Evolutionary conservation across 2,113 vertebrate species (phyloP), one percentile per base, ranked within the genome.

Genomic region (Pao palembangensis): DNA sequence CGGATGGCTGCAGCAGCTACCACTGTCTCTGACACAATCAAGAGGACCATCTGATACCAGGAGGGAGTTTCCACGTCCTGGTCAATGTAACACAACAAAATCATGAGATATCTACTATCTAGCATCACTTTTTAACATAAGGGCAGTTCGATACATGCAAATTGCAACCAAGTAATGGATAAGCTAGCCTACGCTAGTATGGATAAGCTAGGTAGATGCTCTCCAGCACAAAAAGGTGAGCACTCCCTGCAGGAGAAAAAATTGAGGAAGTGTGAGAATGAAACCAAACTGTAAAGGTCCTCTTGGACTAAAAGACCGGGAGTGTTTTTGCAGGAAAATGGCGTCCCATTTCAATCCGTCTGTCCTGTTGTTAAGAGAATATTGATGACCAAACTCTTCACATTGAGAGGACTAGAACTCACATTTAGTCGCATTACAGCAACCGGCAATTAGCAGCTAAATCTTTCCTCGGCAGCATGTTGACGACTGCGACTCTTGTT

Each of bases 401-500:
- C 67, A 70, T 76, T 68, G 72, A 18, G 68, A 76, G 64, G 66
- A 55, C 74, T 60, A 20, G 70, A 64, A 79, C 72, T 69, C 77
- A 64, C 61, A 76, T 84, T 79, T 64, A 71, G 75, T 75, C 64
- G 68, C 67, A 82, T 80, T 79, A 76, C 62, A 60, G 72, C 73
- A 80, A 63, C 75, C 73, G 60, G 82, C 84, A 90, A 88, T 89
- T 88, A 89, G 83, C 75, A 77, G 79, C 85, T 85, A 59, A 82
- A 81, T 79, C 81, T 80, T 71, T 80, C 64, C 82, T 82, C 73
- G 82, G 80, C 78, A 76, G 78, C 76, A 50, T 87, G 88, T 85
- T 88, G 83, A 88, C 85, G 69, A 85, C 79, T 71, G 59, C 21
- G 65, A 82, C 80, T 88, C 88, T 83, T 88, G 88, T 88, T 89